phyloP scores from a whole-genome alignment of 2,888 invertebrate species.

The Ethmia dodecea region DNA sequence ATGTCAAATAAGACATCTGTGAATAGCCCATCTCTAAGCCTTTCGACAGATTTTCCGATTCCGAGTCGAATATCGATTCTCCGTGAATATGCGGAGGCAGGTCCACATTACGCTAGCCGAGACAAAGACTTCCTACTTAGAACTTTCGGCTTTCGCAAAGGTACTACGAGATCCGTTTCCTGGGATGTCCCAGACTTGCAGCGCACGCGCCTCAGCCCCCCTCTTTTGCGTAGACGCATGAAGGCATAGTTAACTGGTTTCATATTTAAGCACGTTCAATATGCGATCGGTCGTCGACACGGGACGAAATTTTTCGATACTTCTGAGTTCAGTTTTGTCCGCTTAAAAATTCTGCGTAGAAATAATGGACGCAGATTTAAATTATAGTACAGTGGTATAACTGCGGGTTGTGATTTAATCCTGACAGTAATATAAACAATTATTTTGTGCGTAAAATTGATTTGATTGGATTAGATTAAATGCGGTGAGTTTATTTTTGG shows the following conservation, averaged over 20 bases:
- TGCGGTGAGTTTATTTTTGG: no score
- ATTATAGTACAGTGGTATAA: no score
- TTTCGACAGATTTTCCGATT: no score
- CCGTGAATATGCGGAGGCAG: no score
- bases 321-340: not conserved
- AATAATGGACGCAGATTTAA: not conserved
- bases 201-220: slow-evolving; percentile 33
- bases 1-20: no score
- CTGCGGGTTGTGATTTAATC: no score
- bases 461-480: no score
- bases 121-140: slow-evolving; percentile 54
- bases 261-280: slow-evolving; percentile 67
- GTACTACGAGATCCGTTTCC: slow-evolving; percentile 64
- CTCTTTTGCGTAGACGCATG: slow-evolving; percentile 35
- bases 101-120: slow-evolving; percentile 33
- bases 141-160: slow-evolving; percentile 63
- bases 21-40: no score
- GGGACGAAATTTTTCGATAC: slow-evolving; percentile 12
- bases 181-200: slow-evolving; percentile 55
- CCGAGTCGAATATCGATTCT: no score
- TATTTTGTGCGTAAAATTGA: no score
- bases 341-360: not conserved
- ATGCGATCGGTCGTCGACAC: slow-evolving; percentile 52
- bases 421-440: no score
- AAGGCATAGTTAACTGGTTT: slow-evolving; percentile 44